Conservation (phyloP, 2,797 vertebrate genomes). For the Arrhamphus sclerolepis region DNA sequence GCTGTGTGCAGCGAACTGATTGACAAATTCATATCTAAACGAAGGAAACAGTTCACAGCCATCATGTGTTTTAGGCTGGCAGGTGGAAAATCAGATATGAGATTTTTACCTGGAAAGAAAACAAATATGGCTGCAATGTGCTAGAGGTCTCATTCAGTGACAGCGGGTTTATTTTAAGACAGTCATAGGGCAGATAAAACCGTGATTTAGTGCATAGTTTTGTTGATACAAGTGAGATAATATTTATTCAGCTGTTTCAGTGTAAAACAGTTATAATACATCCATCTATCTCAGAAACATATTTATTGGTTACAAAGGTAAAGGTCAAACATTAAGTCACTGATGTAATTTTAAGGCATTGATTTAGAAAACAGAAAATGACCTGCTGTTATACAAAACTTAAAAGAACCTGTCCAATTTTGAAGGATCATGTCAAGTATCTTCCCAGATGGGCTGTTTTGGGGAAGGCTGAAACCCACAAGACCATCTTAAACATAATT, state of each 20-base stretch:
- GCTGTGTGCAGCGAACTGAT: background rate
- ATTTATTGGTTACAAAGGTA: slow-evolving; percentile 22
- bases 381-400: no score
- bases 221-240: slow-evolving; percentile 16
- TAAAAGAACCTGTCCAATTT: no score
- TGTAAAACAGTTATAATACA: no score
- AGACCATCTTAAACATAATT: no score
- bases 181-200: slow-evolving; percentile 16
- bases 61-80: background rate
- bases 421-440: no score
- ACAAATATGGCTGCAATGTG: slow-evolving; percentile 16
- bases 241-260: slow-evolving; percentile 55
- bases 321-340: slow-evolving; percentile 17
- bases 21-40: background rate
- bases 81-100: slow-evolving; percentile 1
- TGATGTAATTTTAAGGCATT: no score
- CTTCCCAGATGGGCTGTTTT: no score
- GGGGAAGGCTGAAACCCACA: no score
- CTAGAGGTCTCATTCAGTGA: slow-evolving; percentile 5
- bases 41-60: background rate
- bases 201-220: slow-evolving; percentile 9
- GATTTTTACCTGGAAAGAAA: slow-evolving; percentile 19
- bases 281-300: no score
- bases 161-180: slow-evolving; percentile 24
- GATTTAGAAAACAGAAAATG: background rate